Evolutionary conservation across 2,888 invertebrate species (phyloP).

Genomic region (Pemphredon lugubris): DNA sequence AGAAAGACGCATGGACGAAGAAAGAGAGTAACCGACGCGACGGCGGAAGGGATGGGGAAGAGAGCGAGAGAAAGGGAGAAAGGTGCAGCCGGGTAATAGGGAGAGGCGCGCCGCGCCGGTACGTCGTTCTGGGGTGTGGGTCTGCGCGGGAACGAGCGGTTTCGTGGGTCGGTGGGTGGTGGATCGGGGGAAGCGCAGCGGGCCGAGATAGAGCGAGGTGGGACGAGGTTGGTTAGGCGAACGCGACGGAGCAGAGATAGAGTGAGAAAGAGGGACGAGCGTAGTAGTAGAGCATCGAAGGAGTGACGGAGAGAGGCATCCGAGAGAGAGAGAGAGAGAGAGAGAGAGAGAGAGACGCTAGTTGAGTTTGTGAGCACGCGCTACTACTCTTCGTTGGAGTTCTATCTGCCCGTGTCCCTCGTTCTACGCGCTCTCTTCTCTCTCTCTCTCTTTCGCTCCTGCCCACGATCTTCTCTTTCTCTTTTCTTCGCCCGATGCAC

Average conservation of each 20-base stretch:
- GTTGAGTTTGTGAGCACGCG: slow-evolving; percentile 69
- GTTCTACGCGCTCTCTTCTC: slow-evolving; percentile 30
- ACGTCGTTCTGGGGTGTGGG: slow-evolving; percentile 50
- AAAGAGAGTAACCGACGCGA: slow-evolving; percentile 1
- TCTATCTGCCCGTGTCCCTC: slow-evolving; percentile 62
- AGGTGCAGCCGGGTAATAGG: slow-evolving; percentile 42
- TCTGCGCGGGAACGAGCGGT: slow-evolving; percentile 61
- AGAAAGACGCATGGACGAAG: slow-evolving; percentile 22
- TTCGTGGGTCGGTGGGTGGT: slow-evolving; percentile 65
- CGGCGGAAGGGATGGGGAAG: slow-evolving; percentile 11
- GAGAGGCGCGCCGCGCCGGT: slow-evolving; percentile 43
- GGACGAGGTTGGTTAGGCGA: too few relatives aligned
- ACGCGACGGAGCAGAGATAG: slow-evolving; percentile 31
- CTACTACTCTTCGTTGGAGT: slow-evolving; percentile 68
- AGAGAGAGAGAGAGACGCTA: slow-evolving; percentile 53
- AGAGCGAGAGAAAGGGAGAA: slow-evolving; percentile 31
- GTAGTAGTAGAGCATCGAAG: slow-evolving; percentile 46
- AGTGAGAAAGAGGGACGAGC: slow-evolving; percentile 32
- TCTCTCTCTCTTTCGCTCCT: slow-evolving; percentile 27
- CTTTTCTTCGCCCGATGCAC: slow-evolving; percentile 25
- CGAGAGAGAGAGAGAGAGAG: slow-evolving; percentile 9
- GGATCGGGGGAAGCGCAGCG: slow-evolving; percentile 56
- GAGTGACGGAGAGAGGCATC: slow-evolving; percentile 15
- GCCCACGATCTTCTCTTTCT: slow-evolving; percentile 3
- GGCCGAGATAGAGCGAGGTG: slow-evolving; percentile 50